Conservation (phyloP, 2,888 invertebrate genomes). For the Ariolimax columbianus region DNA sequence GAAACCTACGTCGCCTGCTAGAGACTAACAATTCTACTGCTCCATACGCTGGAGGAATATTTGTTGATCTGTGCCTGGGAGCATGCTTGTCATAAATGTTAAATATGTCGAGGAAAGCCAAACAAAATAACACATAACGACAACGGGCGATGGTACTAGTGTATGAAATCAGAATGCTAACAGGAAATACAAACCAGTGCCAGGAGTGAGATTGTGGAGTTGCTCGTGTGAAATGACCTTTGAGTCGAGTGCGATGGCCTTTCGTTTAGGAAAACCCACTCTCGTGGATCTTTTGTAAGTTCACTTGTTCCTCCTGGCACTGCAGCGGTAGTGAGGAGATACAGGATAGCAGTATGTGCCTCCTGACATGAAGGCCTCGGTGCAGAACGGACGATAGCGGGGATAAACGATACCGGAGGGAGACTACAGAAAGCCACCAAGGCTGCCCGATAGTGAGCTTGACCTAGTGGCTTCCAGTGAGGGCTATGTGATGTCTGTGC, state of each 20-base stretch:
- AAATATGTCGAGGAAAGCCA: background rate
- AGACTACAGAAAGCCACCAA: too few relatives aligned
- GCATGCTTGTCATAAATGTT: background rate
- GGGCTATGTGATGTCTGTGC: too few relatives aligned
- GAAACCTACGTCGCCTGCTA: too few relatives aligned
- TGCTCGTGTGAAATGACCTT: conserved; percentile 32
- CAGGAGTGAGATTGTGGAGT: background rate
- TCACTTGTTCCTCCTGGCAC: background rate
- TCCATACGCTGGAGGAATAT: too few relatives aligned
- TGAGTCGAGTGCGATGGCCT: conserved; percentile 5
- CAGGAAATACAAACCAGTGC: background rate
- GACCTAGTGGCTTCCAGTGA: too few relatives aligned
- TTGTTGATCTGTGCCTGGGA: background rate
- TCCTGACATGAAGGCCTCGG: too few relatives aligned
- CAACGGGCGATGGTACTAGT: background rate
- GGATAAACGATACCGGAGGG: too few relatives aligned
- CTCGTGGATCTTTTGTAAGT: background rate
- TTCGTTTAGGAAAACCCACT: background rate
- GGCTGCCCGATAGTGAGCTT: too few relatives aligned
- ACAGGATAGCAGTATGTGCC: too few relatives aligned
- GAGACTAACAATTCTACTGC: too few relatives aligned
- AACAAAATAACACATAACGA: background rate
- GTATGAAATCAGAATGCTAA: conserved; percentile 1
- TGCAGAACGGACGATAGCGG: too few relatives aligned
- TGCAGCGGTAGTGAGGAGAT: background rate